Percentiles rank a stretch among this genome's conserved stretches.
These are phyloP conservation scores for Eclectus roratus DNA, from an alignment of 2,113 vertebrate species.

Conservation along the genomic window DNA sequence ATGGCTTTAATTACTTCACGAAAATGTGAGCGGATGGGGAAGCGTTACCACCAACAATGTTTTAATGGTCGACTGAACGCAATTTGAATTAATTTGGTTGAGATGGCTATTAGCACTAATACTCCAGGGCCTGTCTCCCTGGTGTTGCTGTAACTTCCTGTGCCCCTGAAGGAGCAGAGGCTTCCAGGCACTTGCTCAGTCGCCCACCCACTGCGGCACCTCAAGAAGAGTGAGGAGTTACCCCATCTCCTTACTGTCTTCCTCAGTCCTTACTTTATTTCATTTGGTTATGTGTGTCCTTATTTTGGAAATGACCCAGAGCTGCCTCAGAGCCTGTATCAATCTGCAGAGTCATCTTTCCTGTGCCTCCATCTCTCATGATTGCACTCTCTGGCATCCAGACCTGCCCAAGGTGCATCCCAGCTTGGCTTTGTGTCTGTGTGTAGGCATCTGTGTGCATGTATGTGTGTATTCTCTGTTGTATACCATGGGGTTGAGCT, in stretches of 20 bases:
- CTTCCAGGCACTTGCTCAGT: constrained; percentile 4
- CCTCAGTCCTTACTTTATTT: not conserved
- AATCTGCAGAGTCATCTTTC: not conserved
- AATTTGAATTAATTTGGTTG: constrained; percentile 75
- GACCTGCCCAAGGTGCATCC: not conserved
- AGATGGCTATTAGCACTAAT: constrained; percentile 68
- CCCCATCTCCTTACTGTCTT: not conserved
- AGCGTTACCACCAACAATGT: constrained; percentile 63
- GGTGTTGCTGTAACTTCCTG: constrained; percentile 46
- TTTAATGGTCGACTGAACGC: constrained; percentile 65
- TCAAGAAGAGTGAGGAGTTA: not conserved
- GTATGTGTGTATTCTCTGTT: not conserved
- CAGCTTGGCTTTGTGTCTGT: not conserved
- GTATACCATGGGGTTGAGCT: not conserved
- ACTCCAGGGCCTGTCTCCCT: constrained; percentile 53
- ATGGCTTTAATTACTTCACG: constrained; percentile 74
- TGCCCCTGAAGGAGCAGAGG: not conserved
- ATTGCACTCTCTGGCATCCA: not conserved
- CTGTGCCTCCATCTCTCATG: not conserved
- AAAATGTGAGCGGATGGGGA: constrained; percentile 72
- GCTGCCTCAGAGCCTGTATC: not conserved
- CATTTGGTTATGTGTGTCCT: not conserved
- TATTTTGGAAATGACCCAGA: not conserved
- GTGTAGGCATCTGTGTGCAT: fast-evolving
- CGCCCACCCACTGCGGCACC: not conserved